Base-by-base conservation (phyloP, 2,113 vertebrate genomes). In the Notarius lentiginosus region DNA sequence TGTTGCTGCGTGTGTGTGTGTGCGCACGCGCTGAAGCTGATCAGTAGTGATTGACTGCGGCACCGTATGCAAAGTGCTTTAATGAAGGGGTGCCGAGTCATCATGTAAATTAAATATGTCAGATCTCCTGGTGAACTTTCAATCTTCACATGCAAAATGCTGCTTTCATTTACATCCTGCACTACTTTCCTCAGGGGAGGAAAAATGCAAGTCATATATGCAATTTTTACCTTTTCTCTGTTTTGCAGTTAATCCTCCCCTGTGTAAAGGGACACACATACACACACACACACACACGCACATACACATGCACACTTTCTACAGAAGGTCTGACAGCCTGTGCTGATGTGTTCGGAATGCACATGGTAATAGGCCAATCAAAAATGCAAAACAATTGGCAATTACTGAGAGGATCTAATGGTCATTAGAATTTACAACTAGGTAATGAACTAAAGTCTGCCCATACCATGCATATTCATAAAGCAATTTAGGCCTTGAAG, bases 351-450 rank as follows among this genome's bases (percentile, higher is more conserved):
- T 96, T 95, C 94, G 95, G 95, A 97, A 98, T 97, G 97, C 95
- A 97, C 97, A 99, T 98, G 96, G 97, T 97, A 97, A 97, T 97
- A 97, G 96, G 97, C 97, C 97, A 97, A 97, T 97, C 97, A 97
- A 97, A 97, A 97, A 97, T 97, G 97, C 96, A 97, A 97, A 97
- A 97, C 97, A 97, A 97, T 97, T 97, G 96, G 96, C 97, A 97
- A 97, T 97, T 97, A 97, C 96, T 97, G 98, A 96, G 97, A 98
- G 97, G 97, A 98, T 97, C 98, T 99, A 98, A 99, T 99, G 98
- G 98, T 98, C 98, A 99, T 99, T 99, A 99, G 98, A 99, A 99
- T 99, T 98, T 99, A 99, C 98, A 99, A 99, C 98, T 97, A 99
- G 97, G 97, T 99, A 99, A 99, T 99, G 98, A 99, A 99, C 97